Percentiles rank a stretch among this genome's conserved stretches.
Evolutionary conservation across 2,113 vertebrate genomes (phyloP).

Genomic region (Eptatretus burgeri): DNA sequence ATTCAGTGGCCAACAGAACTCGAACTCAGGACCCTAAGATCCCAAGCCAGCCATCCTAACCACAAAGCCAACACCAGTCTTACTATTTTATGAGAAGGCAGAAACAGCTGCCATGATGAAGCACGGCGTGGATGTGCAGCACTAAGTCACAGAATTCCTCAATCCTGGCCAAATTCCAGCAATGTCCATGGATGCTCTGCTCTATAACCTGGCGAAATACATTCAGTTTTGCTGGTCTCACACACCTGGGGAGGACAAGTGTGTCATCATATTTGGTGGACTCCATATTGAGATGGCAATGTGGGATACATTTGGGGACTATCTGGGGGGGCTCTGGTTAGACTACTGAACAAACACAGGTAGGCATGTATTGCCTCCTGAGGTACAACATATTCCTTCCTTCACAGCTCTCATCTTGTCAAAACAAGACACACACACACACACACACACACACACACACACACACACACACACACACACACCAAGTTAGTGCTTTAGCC

Average conservation of each 20-base stretch:
- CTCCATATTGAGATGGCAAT: neutral
- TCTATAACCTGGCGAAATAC: neutral
- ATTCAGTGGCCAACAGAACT: too few species aligned
- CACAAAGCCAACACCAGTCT: too few species aligned
- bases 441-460: too few species aligned
- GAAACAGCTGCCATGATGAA: constrained; percentile 3
- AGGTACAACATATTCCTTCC: neutral
- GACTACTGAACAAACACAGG: neutral
- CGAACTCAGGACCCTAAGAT: too few species aligned
- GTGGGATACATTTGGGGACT: neutral
- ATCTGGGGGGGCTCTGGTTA: neutral
- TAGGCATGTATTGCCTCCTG: neutral
- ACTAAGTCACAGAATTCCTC: neutral
- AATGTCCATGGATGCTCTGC: neutral
- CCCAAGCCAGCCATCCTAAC: too few species aligned
- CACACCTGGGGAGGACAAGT: neutral
- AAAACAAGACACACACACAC: neutral
- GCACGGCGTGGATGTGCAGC: neutral
- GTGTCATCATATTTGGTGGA: constrained; percentile 1
- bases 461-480: too few species aligned
- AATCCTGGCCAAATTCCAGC: neutral
- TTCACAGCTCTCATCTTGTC: neutral
- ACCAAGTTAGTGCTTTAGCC: constrained; percentile 4
- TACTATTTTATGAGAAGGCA: too few species aligned
- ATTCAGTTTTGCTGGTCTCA: neutral